These are phyloP conservation scores for Teleiodes luculella DNA, from an alignment of 2,888 invertebrate genomes.

Conservation along the genomic window DNA sequence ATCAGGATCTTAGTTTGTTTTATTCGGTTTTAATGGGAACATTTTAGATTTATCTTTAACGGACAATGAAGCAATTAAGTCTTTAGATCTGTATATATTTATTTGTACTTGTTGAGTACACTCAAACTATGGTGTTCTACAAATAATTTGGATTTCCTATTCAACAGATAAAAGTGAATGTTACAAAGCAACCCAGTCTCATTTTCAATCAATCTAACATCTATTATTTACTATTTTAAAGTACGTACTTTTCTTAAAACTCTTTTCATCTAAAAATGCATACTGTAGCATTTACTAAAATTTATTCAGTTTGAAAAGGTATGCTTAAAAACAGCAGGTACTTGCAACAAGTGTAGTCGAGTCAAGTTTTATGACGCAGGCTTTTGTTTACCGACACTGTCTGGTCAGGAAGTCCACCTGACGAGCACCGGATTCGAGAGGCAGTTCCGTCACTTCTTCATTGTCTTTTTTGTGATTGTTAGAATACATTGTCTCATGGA, in stretches of 20 bases:
- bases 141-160: background rate
- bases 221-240: no score
- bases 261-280: background rate
- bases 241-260: background rate
- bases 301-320: background rate
- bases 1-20: constrained; percentile 34
- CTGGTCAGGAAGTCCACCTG: constrained; percentile 29
- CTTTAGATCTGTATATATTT: background rate
- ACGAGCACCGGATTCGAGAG: constrained; percentile 28
- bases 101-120: background rate
- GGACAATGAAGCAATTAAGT: constrained; percentile 9
- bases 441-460: constrained; percentile 27
- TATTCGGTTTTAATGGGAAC: constrained; percentile 28
- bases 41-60: constrained; percentile 1
- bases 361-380: constrained; percentile 12
- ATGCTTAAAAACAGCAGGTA: constrained; percentile 7
- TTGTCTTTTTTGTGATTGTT: background rate
- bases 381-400: constrained; percentile 11
- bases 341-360: constrained; percentile 7
- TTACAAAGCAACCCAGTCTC: no score
- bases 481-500: background rate
- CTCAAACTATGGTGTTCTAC: background rate
- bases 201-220: no score
- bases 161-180: no score
- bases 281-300: background rate